Conservation (phyloP, 1,140 invertebrate genomes). For the Listronotus bonariensis region DNA sequence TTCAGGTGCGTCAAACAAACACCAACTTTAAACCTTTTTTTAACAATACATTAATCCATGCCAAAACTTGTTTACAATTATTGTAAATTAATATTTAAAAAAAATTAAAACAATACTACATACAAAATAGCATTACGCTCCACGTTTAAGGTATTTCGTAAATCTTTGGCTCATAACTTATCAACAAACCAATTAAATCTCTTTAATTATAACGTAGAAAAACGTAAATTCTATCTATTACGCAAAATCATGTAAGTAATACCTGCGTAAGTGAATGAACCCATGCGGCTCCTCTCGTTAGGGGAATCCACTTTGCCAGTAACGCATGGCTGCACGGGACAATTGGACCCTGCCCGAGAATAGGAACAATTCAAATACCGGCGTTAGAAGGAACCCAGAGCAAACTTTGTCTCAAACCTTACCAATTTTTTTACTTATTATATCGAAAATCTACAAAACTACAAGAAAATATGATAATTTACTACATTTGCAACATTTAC, state of each 20-base stretch:
- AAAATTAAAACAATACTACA: too few relatives aligned
- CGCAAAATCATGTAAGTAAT: constrained; percentile 43
- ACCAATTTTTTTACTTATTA: neutral
- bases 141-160: too few relatives aligned
- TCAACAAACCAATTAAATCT: neutral
- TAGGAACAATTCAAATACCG: constrained; percentile 51
- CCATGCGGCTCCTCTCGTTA: constrained; percentile 86
- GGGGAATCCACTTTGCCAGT: constrained; percentile 89
- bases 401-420: neutral
- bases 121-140: too few relatives aligned
- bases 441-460: too few relatives aligned
- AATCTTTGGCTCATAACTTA: too few relatives aligned
- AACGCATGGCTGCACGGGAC: constrained; percentile 84
- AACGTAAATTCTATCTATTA: constrained; percentile 2
- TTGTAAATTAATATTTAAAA: too few relatives aligned
- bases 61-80: too few relatives aligned
- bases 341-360: constrained; percentile 73
- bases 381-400: constrained; percentile 2
- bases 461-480: too few relatives aligned
- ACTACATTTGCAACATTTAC: too few relatives aligned
- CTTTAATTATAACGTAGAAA: neutral
- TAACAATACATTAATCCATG: too few relatives aligned
- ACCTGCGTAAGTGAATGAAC: constrained; percentile 87
- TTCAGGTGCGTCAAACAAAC: too few relatives aligned
- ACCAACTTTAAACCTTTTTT: too few relatives aligned